Percentiles rank a stretch among this genome's conserved stretches.
phyloP scores from a whole-genome alignment of 2,888 invertebrate species.

The Drosophila yooni region DNA sequence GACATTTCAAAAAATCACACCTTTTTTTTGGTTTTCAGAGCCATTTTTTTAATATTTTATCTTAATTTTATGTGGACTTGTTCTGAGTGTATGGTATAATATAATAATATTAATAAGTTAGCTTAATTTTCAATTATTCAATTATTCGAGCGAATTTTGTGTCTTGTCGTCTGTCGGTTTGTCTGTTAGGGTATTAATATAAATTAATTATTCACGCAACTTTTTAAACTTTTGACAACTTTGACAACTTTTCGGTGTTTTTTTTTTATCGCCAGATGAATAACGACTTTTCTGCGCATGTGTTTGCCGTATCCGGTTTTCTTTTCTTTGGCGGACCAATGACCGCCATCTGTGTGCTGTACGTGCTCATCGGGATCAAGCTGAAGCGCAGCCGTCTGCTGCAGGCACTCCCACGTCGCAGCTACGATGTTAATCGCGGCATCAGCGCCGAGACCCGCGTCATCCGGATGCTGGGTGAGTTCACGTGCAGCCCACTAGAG shows the following conservation, averaged over 20 bases:
- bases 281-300: conserved; percentile 87
- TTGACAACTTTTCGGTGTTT: conserved; percentile 6
- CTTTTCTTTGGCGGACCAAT: conserved; percentile 95
- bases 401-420: conserved; percentile 87
- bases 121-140: background rate
- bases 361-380: conserved; percentile 91
- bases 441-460: conserved; percentile 88
- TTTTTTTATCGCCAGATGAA: conserved; percentile 76
- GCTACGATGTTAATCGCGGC: conserved; percentile 85
- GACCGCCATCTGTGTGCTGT: conserved; percentile 93
- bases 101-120: background rate
- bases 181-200: conserved; percentile 10
- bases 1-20: background rate
- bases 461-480: conserved; percentile 90
- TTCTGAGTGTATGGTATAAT: background rate
- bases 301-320: conserved; percentile 92
- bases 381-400: conserved; percentile 88
- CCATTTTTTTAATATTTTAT: too few relatives aligned
- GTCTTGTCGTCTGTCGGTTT: background rate
- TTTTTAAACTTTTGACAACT: background rate
- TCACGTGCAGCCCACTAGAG: background rate
- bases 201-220: background rate
- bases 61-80: background rate
- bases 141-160: background rate
- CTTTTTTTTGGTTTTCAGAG: background rate